phyloP scores from a whole-genome alignment of 2,888 invertebrate species.

The Harmothoe impar region DNA sequence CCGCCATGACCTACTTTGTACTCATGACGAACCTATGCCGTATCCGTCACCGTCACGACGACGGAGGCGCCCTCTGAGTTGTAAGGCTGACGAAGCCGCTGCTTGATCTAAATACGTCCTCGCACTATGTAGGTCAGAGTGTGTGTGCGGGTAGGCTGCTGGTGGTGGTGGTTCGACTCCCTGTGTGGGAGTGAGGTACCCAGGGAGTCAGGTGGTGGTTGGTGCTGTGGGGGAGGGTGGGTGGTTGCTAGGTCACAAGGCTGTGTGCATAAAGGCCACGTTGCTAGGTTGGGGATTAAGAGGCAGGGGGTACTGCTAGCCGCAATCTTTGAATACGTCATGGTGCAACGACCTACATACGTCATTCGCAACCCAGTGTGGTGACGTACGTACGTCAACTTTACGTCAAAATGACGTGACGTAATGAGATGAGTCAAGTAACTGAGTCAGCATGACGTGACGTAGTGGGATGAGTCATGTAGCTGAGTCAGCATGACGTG shows the following conservation, averaged over 20 bases:
- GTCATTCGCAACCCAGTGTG: too few species aligned
- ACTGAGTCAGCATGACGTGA: too few species aligned
- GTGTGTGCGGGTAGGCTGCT: not conserved
- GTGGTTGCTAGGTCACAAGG: not conserved
- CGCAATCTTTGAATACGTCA: too few species aligned
- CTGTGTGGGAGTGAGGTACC: too few species aligned
- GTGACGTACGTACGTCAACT: too few species aligned
- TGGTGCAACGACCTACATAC: not conserved
- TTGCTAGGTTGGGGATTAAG: too few species aligned
- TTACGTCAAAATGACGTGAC: too few species aligned
- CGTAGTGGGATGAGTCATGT: too few species aligned
- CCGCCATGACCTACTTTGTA: not conserved
- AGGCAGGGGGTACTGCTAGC: too few species aligned
- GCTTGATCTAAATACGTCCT: not conserved
- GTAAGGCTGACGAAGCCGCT: not conserved
- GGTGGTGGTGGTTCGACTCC: not conserved
- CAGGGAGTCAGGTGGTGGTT: not conserved
- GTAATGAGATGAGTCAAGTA: too few species aligned
- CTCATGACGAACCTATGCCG: too few species aligned
- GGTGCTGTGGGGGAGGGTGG: not conserved
- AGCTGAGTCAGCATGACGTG: too few species aligned
- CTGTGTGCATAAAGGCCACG: not conserved
- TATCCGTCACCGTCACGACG: not conserved
- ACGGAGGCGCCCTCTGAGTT: not conserved
- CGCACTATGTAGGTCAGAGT: not conserved